These are phyloP conservation scores for Drosophila kambysellisi DNA, from an alignment of 2,888 invertebrate species.

Conservation along the genomic window DNA sequence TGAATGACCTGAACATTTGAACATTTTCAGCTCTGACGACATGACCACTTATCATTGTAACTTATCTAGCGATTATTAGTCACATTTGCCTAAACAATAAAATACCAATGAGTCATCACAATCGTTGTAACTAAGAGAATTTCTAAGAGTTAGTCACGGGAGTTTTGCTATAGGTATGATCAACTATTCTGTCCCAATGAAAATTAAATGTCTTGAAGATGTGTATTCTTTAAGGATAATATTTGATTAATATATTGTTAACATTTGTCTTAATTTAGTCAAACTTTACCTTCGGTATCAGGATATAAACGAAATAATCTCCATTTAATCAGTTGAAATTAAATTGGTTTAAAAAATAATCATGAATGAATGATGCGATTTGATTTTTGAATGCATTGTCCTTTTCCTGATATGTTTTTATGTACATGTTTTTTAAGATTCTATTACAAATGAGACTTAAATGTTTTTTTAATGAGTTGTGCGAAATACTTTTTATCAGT, in stretches of 20 bases:
- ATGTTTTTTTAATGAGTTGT: background rate
- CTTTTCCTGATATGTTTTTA: background rate
- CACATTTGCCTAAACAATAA: background rate
- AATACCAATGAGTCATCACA: conserved; percentile 53
- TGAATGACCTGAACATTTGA: conserved; percentile 8
- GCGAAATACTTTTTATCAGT: background rate
- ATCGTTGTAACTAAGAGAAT: conserved; percentile 52
- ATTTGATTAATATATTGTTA: background rate
- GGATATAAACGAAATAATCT: background rate
- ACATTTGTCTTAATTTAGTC: background rate
- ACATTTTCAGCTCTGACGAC: conserved; percentile 10
- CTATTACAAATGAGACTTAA: background rate
- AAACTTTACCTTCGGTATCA: background rate
- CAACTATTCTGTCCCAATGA: background rate
- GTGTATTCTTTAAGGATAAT: background rate
- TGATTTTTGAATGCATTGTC: background rate
- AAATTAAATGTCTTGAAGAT: background rate
- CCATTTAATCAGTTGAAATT: background rate
- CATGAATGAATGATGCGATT: background rate
- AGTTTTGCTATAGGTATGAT: background rate
- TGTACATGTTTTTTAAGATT: background rate
- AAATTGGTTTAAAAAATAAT: background rate
- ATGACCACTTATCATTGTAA: conserved; percentile 44
- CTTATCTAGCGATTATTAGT: conserved; percentile 36
- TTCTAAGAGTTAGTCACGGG: conserved; percentile 39